Base-by-base conservation (phyloP, 2,888 invertebrate genomes). In the Mesochorus sp. region DNA sequence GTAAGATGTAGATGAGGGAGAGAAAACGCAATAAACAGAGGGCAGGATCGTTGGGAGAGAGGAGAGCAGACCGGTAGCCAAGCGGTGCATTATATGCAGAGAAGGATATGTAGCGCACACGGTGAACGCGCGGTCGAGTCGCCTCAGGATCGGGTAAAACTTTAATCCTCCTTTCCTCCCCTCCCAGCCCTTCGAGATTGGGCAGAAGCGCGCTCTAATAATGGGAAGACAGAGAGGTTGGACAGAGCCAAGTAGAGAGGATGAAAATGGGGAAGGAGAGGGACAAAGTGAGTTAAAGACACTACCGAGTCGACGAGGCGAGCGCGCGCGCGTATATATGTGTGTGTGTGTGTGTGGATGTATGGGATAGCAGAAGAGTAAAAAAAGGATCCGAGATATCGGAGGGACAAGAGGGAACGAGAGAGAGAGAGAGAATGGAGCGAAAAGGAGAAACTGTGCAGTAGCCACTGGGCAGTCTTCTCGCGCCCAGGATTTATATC, bases 11-110 rank as follows among this genome's bases (percentile, higher is more conserved):
- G n/a, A n/a, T n/a, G 74, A 42, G 71, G 49, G 31, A 37, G 42
- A 55, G 39, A 78, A 82, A 80, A 83, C 83, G 80, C 84, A 82
- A 75, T 84, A 81, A 82, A 82, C 82, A 72, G 79, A 72, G n/a
- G n/a, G 17, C 34, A 75, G 79, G 72, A 71, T 64, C 44, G 49
- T 12, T 26, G 83, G 47, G 44, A 21, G n/a, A n/a, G 47, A 61
- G 76, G 76, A 74, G 57, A 78, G 80, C 70, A 81, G 77, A 66
- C 73, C 62, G 72, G 70, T 39, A 71, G 51, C n/a, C 55, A 70
- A 66, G 76, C 73, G 82, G 80, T 83, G 88, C 89, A 90, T 89
- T 90, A 90, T 90, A 90, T 89, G 90, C 89, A 90, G 90, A 90
- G 84, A 85, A 89, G 90, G 87, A 86, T 86, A 85, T n/a, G n/a